Conservation (phyloP, 2,113 vertebrate species). For the Balaeniceps rex region DNA sequence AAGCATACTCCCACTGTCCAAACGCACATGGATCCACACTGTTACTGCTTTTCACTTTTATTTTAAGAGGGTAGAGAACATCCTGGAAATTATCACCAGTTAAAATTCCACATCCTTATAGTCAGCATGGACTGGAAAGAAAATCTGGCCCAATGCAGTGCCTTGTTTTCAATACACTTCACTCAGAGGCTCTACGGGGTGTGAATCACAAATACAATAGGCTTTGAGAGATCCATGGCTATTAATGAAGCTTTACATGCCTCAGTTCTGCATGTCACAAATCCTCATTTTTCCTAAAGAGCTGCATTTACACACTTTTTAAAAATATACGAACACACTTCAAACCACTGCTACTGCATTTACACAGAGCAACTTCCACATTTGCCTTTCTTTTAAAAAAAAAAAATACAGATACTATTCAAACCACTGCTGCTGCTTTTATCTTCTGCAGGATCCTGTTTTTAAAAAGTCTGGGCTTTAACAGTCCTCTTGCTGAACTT, state of each 20-base stretch:
- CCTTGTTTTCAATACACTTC: not conserved
- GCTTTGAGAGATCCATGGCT: not conserved
- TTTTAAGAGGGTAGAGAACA: not conserved
- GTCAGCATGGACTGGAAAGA: not conserved
- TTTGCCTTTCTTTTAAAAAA: not conserved
- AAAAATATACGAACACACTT: not conserved
- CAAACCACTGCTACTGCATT: not conserved
- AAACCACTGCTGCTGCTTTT: not conserved
- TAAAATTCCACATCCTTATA: not conserved
- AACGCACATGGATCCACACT: not conserved
- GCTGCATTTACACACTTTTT: not conserved
- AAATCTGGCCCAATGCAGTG: not conserved
- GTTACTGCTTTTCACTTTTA: not conserved
- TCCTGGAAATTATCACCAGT: not conserved
- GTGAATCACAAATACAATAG: not conserved
- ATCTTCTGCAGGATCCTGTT: not conserved
- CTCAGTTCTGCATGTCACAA: not conserved
- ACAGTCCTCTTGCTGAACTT: not conserved
- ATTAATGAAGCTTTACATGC: not conserved
- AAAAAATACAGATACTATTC: not conserved
- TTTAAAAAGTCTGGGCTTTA: not conserved
- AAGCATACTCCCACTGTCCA: not conserved
- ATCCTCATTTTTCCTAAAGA: not conserved
- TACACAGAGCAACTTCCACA: not conserved
- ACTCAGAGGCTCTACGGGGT: fast-evolving